A percentile compares a stretch with the other conserved stretches of the same genome.
Conservation (phyloP, 2,113 vertebrate genomes). For the Oryzias curvinotus region DNA sequence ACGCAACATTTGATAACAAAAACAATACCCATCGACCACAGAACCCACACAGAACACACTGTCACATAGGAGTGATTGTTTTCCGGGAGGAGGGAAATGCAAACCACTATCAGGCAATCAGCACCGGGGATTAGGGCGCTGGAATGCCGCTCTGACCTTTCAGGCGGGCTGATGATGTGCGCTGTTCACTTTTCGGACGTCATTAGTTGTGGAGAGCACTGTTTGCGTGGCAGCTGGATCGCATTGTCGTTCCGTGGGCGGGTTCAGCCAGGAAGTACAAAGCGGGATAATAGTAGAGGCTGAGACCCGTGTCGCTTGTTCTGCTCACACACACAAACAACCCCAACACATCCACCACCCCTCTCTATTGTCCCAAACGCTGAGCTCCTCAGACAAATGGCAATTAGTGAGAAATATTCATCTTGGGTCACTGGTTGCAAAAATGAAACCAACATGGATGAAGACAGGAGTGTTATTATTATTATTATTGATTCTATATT, state of each 20-base stretch:
- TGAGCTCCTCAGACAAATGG: slow-evolving; percentile 40
- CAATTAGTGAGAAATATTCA: slow-evolving; percentile 54
- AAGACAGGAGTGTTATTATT: neutral
- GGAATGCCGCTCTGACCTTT: slow-evolving; percentile 55
- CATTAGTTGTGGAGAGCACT: slow-evolving; percentile 53
- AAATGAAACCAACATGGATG: slow-evolving; percentile 27
- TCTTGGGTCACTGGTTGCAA: slow-evolving; percentile 40
- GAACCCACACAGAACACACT: slow-evolving; percentile 25
- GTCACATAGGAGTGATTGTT: slow-evolving; percentile 25
- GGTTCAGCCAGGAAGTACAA: slow-evolving; percentile 68
- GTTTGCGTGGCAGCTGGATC: slow-evolving; percentile 59
- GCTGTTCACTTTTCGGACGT: slow-evolving; percentile 55
- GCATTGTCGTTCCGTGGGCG: slow-evolving; percentile 59
- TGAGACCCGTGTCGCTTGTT: slow-evolving; percentile 37
- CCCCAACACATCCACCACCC: neutral
- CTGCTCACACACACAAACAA: slow-evolving; percentile 2
- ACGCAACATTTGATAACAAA: slow-evolving; percentile 12
- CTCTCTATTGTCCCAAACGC: slow-evolving; percentile 26
- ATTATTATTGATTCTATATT: no score
- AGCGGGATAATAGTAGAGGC: slow-evolving; percentile 66
- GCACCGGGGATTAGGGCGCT: slow-evolving; percentile 43
- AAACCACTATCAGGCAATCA: slow-evolving; percentile 50
- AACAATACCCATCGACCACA: slow-evolving; percentile 5
- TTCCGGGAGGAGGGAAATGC: slow-evolving; percentile 26
- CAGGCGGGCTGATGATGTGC: slow-evolving; percentile 15